A percentile compares a stretch with the other conserved stretches of the same genome.
Conservation (phyloP, 1,140 invertebrate species). For the Oscheius sp. region DNA sequence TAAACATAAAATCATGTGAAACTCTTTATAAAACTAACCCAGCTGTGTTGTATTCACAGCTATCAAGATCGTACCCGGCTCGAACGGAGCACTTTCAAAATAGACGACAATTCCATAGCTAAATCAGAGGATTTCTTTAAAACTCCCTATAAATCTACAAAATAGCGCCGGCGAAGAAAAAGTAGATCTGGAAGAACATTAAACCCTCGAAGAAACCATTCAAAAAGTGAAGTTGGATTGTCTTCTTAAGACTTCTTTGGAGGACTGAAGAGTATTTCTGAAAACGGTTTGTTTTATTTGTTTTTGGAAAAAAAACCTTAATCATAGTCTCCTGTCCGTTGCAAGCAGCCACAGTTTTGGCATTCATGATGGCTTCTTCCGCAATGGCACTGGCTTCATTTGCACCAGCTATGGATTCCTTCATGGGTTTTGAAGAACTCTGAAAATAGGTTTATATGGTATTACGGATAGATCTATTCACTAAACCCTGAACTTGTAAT, state of each 20-base stretch:
- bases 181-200: conserved; percentile 22
- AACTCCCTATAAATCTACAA: conserved; percentile 16
- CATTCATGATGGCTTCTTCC: conserved; percentile 16
- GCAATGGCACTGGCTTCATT: conserved; percentile 37
- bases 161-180: conserved; percentile 14
- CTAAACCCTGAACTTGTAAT: neutral
- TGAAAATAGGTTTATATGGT: conserved; percentile 28
- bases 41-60: conserved; percentile 32
- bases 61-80: conserved; percentile 49
- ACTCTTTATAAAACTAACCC: no score
- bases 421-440: conserved; percentile 26
- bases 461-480: neutral
- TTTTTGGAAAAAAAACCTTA: no score
- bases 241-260: neutral
- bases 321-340: conserved; percentile 63
- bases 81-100: conserved; percentile 1
- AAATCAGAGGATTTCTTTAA: neutral
- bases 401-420: conserved; percentile 23
- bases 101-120: conserved; percentile 10
- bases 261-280: neutral
- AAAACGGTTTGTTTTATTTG: neutral
- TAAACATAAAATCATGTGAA: no score
- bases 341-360: conserved; percentile 13
- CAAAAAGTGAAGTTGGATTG: conserved; percentile 34
- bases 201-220: conserved; percentile 43